These are phyloP conservation scores for Mystacides longicornis DNA, from an alignment of 2,888 invertebrate species.

Conservation along the genomic window DNA sequence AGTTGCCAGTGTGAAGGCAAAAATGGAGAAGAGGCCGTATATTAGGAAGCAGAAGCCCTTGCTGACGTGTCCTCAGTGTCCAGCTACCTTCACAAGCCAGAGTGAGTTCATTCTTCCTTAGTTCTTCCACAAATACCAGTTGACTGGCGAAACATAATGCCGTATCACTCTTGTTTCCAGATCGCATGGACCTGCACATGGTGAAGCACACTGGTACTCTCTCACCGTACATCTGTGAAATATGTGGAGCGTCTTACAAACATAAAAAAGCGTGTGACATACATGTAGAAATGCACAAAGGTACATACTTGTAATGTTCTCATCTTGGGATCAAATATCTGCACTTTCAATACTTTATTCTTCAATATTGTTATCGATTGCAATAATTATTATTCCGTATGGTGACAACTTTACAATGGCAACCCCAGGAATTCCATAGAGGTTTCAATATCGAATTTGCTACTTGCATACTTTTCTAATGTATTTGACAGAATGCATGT, in stretches of 20 bases:
- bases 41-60: constrained; percentile 19
- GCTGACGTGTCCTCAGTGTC: constrained; percentile 22
- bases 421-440: no score
- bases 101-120: constrained; percentile 9
- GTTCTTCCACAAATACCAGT: background rate
- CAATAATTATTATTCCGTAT: no score
- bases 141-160: background rate
- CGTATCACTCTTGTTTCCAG: constrained; percentile 29
- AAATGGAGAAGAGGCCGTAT: constrained; percentile 8
- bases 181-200: constrained; percentile 40
- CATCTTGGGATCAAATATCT: background rate
- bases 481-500: no score
- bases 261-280: constrained; percentile 55
- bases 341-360: no score
- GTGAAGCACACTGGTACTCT: constrained; percentile 41
- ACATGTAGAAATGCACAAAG: constrained; percentile 53
- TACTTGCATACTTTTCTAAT: no score
- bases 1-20: constrained; percentile 13
- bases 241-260: constrained; percentile 55
- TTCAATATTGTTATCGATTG: no score
- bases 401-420: no score
- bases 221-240: constrained; percentile 48
- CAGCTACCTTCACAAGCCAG: constrained; percentile 19
- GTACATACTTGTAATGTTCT: constrained; percentile 28
- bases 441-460: no score